These are phyloP conservation scores for Leptopilina boulardi DNA, from an alignment of 1,140 invertebrate genomes.

Conservation along the genomic window DNA sequence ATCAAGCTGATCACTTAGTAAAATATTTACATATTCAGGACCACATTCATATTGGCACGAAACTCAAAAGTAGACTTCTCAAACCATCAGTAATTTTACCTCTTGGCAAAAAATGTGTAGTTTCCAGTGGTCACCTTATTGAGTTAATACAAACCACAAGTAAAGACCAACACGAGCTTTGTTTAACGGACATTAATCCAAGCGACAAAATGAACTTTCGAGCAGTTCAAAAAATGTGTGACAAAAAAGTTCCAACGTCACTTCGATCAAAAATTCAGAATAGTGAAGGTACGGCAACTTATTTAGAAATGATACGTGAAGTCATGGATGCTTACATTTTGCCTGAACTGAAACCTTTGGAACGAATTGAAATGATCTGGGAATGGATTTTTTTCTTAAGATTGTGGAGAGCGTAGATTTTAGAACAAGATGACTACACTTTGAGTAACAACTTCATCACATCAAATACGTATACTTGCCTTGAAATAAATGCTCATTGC, in stretches of 20 bases:
- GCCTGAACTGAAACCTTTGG: background rate
- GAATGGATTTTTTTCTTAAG: background rate
- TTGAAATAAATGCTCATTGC: background rate
- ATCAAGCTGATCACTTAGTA: background rate
- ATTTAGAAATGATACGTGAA: background rate
- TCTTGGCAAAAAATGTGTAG: background rate
- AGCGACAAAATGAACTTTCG: background rate
- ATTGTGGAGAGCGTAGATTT: background rate
- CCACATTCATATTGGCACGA: background rate
- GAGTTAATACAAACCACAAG: background rate
- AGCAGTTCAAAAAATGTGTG: background rate
- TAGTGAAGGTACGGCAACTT: background rate
- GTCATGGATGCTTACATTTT: background rate
- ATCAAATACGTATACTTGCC: background rate
- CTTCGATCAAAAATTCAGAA: background rate
- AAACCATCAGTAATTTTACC: too few species aligned
- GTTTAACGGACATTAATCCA: background rate
- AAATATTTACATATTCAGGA: too few species aligned
- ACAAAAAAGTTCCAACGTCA: background rate
- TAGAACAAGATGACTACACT: background rate
- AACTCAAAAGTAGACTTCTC: background rate
- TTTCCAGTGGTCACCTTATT: background rate
- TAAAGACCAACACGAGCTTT: background rate
- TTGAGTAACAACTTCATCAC: background rate
- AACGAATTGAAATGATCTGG: background rate